Evolutionary conservation across 2,113 vertebrate species (phyloP).

Genomic region (Coptodon rendalli): DNA sequence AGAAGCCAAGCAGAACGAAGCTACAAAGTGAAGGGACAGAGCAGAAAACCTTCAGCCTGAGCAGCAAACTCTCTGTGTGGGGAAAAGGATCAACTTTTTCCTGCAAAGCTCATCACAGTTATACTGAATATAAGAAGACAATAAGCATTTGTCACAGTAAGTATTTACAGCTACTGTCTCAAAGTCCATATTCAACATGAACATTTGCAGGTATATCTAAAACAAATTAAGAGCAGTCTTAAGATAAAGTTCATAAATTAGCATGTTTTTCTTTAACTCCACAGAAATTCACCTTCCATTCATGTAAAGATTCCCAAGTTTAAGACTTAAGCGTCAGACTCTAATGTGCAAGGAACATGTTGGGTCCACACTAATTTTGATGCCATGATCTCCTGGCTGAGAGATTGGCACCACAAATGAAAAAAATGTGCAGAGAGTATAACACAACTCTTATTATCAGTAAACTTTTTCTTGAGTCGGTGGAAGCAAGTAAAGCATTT

Average conservation of each 20-base stretch:
- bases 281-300: fast-evolving
- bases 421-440: fast-evolving
- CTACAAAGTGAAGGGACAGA: background rate
- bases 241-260: background rate
- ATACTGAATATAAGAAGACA: fast-evolving
- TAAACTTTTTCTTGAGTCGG: background rate
- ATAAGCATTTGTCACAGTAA: conserved; percentile 55
- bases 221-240: fast-evolving
- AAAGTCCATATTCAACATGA: fast-evolving
- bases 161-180: background rate
- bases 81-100: background rate
- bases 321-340: background rate
- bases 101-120: conserved; percentile 2
- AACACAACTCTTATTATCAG: background rate
- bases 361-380: background rate
- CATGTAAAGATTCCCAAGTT: conserved; percentile 4
- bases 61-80: conserved; percentile 43
- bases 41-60: background rate
- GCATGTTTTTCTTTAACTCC: background rate
- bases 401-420: fast-evolving
- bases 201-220: fast-evolving
- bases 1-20: fast-evolving
- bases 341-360: conserved; percentile 31
- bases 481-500: background rate
- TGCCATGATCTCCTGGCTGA: conserved; percentile 33